Evolutionary conservation across 2,113 vertebrate genomes (phyloP), one percentile per base, ranked within the genome.

Genomic region (Chlamydotis undulata): DNA sequence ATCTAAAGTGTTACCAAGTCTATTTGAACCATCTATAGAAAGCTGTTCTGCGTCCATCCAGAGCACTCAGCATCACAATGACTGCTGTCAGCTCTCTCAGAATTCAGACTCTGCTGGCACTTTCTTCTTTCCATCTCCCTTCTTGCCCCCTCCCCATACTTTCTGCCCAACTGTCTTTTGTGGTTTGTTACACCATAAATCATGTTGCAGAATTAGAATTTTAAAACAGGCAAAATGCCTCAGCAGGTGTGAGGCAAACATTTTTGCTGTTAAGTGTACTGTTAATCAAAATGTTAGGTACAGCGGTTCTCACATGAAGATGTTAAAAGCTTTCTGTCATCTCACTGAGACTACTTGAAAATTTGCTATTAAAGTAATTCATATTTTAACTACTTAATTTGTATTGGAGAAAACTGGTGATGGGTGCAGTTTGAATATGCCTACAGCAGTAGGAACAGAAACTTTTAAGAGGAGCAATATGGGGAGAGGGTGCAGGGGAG

Each of bases 31-130:
- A 6, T 28, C 18, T 49, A 6, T 60, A 35, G 70, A 55, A 64
- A 52, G 31, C 6, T 57, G 41, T 82, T 41, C n/a, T 18, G 22
- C 19, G 7, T 76, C 13, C 7, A 9, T 0, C 0, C 16, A n/a
- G 26, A 59, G 7, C 8, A 12, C 16, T 56, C 3, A 0, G 9
- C 14, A 26, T 63, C 15, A 4, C 13, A 67, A 35, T 60, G 1
- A 1, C 33, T 88, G 52, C 28, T 83, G 17, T 70, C 19, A 17
- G n/a, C 22, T 61, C 16, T 60, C 45, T 28, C 7, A 4, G 50
- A 59, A 16, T 4, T 49, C 19, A n/a, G 29, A 53, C 29, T 31
- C 15, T 4, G 3, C 4, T 10, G 10, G 3, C 49, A 35, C 10
- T 19, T 31, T 70, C 10, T 83, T 50, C 33, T 63, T 71, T 14